Evolutionary conservation across 2,797 vertebrate species (phyloP), one percentile per base, ranked within the genome.

Genomic region (Epinephelus malabaricus): DNA sequence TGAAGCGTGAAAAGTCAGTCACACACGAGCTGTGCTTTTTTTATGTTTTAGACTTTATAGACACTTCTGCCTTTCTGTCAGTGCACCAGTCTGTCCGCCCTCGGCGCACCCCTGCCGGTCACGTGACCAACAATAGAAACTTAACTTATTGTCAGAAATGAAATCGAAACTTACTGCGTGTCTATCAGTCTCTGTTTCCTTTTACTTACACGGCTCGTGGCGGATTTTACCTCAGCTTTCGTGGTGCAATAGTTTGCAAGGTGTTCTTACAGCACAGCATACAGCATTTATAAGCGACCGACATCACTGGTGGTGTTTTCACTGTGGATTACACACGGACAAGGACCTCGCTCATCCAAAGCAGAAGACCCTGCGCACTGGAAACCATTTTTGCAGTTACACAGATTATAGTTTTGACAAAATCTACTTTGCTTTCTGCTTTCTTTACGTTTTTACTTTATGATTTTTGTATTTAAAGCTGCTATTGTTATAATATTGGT

Each of bases 121-220:
- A 92, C 92, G 76, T 93, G 88, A 77, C 78, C 10, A 46, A 10
- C 17, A 78, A 46, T 4, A 7, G 85, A 91, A 91, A 90, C 84
- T 10, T 68, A 82, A 19, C 23, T 40, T 53, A 74, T 73, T 6
- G 0, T 0, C 9, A 60, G 88, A 95, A 94, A 73, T 10, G 90
- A 95, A 95, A 96, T 61, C 90, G 95, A 95, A 96, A 96, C 81
- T 81, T 69, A 65, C 0, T 0, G 1, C 0, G 17, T 0, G 0
- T 2, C 2, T 3, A 0, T 15, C 17, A 3, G 3, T 6, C 1
- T 0, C 9, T 0, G 9, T 75, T 62, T 53, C 6, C 2, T 4
- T 79, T 65, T 15, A 0, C 9, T 19, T 17, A 0, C 18, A 1
- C 1, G 0, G 5, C 2, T 3, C 6, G 0, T 1, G 1, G 12